These are phyloP conservation scores for Quadroppia sp. DNA, from an alignment of 2,888 invertebrate species.

Conservation along the genomic window DNA sequence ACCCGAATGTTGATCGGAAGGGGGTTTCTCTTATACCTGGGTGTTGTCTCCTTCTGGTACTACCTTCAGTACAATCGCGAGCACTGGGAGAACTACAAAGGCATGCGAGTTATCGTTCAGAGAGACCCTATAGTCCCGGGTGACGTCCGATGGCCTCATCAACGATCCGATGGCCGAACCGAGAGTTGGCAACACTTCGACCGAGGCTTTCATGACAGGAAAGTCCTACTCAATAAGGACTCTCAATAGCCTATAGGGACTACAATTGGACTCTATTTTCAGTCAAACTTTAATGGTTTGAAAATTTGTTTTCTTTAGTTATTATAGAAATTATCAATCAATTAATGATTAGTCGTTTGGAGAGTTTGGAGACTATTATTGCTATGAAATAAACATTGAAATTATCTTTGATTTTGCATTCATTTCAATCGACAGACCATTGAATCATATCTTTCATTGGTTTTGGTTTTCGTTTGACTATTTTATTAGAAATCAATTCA, in stretches of 20 bases:
- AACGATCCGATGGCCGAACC: conserved; percentile 41
- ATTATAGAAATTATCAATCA: too few species aligned
- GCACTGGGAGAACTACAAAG: conserved; percentile 33
- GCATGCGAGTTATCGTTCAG: conserved; percentile 8
- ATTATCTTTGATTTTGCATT: too few species aligned
- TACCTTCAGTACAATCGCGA: conserved; percentile 71
- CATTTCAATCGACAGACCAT: too few species aligned
- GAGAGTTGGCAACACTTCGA: conserved; percentile 65
- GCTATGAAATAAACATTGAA: too few species aligned
- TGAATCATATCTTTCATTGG: too few species aligned
- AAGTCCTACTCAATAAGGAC: conserved; percentile 47
- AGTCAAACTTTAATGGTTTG: too few species aligned
- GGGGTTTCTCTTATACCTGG: conserved; percentile 57
- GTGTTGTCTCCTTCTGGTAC: conserved; percentile 62
- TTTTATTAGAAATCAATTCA: too few species aligned
- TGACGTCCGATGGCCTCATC: conserved; percentile 44
- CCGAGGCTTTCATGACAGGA: conserved; percentile 63
- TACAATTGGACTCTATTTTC: too few species aligned
- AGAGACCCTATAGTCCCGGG: conserved; percentile 40
- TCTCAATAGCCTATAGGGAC: not conserved
- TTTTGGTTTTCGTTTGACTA: too few species aligned
- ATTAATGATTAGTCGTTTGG: too few species aligned
- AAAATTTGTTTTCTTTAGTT: too few species aligned
- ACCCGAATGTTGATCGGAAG: conserved; percentile 65
- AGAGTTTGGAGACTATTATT: too few species aligned